Evolutionary conservation across 1,140 invertebrate species (phyloP).

Genomic region (Drosophila setifemur): DNA sequence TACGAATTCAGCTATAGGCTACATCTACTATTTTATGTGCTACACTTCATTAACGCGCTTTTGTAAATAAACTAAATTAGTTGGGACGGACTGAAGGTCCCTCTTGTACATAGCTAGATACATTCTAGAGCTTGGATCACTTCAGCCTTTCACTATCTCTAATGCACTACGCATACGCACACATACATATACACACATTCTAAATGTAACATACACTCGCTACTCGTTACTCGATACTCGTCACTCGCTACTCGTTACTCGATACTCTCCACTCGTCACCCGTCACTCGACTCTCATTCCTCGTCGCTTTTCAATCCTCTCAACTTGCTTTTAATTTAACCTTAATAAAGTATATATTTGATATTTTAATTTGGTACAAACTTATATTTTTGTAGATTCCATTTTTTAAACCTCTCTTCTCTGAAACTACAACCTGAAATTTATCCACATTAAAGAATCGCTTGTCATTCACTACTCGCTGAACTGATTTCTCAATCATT

Average conservation of each 20-base stretch:
- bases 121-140: conserved; percentile 26
- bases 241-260: conserved; percentile 18
- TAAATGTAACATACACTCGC: neutral
- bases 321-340: too few species aligned
- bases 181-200: conserved; percentile 24
- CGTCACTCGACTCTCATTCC: neutral
- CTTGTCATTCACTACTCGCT: too few species aligned
- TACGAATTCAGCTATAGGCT: too few species aligned
- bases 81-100: neutral
- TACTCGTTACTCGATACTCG: conserved; percentile 6
- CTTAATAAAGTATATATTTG: too few species aligned
- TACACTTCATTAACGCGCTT: conserved; percentile 27
- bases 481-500: neutral
- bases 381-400: too few species aligned
- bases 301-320: too few species aligned
- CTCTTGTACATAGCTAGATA: conserved; percentile 21
- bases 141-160: conserved; percentile 49
- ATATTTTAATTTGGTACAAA: too few species aligned
- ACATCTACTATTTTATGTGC: neutral
- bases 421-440: too few species aligned
- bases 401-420: too few species aligned
- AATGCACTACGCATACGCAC: conserved; percentile 41
- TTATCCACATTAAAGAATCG: too few species aligned
- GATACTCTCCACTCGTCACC: neutral
- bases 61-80: neutral